These are phyloP conservation scores for Ammospiza caudacuta DNA, from an alignment of 2,113 vertebrate species.

Conservation along the genomic window DNA sequence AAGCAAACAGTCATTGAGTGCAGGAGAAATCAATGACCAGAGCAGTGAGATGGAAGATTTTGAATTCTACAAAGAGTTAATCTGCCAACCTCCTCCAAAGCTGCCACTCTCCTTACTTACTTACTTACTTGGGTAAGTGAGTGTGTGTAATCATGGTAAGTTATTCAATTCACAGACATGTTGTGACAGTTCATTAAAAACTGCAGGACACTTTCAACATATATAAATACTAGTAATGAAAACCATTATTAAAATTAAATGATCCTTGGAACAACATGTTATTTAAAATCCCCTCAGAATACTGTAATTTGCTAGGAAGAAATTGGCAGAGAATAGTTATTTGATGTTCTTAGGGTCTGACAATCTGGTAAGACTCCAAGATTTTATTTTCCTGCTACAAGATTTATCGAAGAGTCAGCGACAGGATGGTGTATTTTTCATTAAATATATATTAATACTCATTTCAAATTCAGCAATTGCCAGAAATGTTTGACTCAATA, in stretches of 20 bases:
- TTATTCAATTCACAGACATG: neutral
- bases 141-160: fast-evolving
- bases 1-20: neutral
- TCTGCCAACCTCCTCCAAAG: neutral
- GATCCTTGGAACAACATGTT: neutral
- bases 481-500: neutral
- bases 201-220: neutral
- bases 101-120: neutral
- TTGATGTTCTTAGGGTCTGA: neutral
- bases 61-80: neutral
- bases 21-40: neutral
- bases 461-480: neutral
- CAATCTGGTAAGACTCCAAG: neutral
- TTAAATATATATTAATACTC: constrained; percentile 1
- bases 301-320: neutral
- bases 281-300: constrained; percentile 4
- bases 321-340: neutral
- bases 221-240: neutral
- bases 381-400: constrained; percentile 7
- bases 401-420: neutral
- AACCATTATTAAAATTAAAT: constrained; percentile 20
- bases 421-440: neutral
- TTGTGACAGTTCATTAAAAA: neutral
- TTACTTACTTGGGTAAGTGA: neutral
- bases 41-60: neutral